Evolutionary conservation across 2,888 invertebrate species (phyloP).

Genomic region (Actias luna): DNA sequence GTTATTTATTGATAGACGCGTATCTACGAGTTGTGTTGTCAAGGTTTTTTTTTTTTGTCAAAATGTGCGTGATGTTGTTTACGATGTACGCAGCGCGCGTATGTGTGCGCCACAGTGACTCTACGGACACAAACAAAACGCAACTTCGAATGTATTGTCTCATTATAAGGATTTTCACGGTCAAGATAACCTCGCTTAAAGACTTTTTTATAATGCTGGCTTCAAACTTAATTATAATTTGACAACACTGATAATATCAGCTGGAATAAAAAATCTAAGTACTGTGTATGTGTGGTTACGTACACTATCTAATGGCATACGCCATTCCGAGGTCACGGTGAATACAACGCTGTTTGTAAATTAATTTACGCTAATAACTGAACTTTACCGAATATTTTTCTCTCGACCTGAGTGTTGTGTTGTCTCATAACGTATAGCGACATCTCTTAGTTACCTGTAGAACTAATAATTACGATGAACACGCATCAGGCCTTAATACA

Average conservation of each 20-base stretch:
- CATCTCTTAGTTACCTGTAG: constrained; percentile 34
- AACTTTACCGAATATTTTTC: constrained; percentile 40
- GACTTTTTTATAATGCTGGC: too few relatives aligned
- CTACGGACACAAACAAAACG: constrained; percentile 66
- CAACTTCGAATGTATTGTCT: constrained; percentile 66
- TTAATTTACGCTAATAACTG: constrained; percentile 51
- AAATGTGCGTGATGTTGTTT: constrained; percentile 42
- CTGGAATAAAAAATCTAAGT: too few relatives aligned
- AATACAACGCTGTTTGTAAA: constrained; percentile 45
- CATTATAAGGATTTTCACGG: background rate
- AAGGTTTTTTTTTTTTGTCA: constrained; percentile 50
- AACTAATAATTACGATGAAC: background rate
- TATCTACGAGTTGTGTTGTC: constrained; percentile 49
- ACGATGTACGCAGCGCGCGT: constrained; percentile 34
- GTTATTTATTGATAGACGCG: constrained; percentile 53
- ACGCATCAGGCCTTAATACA: background rate
- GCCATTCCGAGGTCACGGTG: constrained; percentile 52
- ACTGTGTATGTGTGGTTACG: constrained; percentile 18
- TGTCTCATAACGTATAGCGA: constrained; percentile 30
- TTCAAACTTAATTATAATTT: too few relatives aligned
- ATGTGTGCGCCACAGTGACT: constrained; percentile 33
- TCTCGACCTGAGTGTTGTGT: constrained; percentile 18
- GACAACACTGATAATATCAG: background rate
- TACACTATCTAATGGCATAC: constrained; percentile 40
- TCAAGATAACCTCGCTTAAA: too few relatives aligned